phyloP scores from a whole-genome alignment of 1,140 invertebrate genomes.

The Zaprionus vittiger region DNA sequence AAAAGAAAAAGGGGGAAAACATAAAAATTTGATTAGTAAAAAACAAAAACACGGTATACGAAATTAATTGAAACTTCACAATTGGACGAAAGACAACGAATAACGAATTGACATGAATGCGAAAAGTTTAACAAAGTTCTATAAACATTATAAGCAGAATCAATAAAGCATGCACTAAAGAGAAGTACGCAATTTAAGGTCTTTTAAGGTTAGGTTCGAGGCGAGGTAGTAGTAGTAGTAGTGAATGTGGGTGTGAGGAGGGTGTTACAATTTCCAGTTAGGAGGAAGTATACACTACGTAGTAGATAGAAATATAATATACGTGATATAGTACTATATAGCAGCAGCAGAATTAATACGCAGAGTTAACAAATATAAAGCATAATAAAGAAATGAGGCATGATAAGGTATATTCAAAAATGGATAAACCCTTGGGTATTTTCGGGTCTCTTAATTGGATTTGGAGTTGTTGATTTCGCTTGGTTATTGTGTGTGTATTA shows the following conservation, averaged over 20 bases:
- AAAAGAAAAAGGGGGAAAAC: slow-evolving; percentile 75
- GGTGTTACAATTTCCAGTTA: slow-evolving; percentile 11
- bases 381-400: slow-evolving; percentile 61
- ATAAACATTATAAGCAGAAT: slow-evolving; percentile 14
- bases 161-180: slow-evolving; percentile 45
- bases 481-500: slow-evolving; percentile 68
- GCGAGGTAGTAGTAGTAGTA: background rate
- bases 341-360: slow-evolving; percentile 36
- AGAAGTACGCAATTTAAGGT: slow-evolving; percentile 14
- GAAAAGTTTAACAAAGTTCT: slow-evolving; percentile 11
- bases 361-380: slow-evolving; percentile 65
- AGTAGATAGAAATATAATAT: slow-evolving; percentile 30
- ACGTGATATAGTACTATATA: slow-evolving; percentile 25
- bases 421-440: slow-evolving; percentile 35
- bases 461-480: slow-evolving; percentile 55
- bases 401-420: slow-evolving; percentile 44
- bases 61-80: slow-evolving; percentile 57
- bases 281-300: slow-evolving; percentile 12
- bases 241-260: background rate
- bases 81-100: slow-evolving; percentile 40
- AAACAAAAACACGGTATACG: slow-evolving; percentile 66
- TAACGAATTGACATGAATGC: slow-evolving; percentile 35
- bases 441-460: slow-evolving; percentile 37
- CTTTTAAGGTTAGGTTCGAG: slow-evolving; percentile 28
- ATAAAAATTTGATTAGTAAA: slow-evolving; percentile 80